Percentiles rank a stretch among this genome's conserved stretches.
Evolutionary conservation across 2,113 vertebrate genomes (phyloP).

Genomic region (Gallinago media): DNA sequence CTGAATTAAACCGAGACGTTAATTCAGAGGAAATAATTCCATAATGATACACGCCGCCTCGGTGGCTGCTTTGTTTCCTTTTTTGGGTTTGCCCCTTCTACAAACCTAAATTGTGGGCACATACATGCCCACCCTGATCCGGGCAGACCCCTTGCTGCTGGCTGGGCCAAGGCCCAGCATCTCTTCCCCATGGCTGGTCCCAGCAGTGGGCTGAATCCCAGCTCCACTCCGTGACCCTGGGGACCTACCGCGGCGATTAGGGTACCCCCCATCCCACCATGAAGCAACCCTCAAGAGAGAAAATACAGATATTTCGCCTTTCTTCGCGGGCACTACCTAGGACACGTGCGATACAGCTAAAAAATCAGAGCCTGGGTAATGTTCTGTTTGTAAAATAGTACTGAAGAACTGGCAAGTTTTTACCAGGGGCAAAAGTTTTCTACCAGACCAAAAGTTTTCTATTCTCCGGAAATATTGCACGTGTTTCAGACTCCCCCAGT

Average conservation of each 20-base stretch:
- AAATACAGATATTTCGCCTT: background rate
- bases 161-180: background rate
- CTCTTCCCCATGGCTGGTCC: rapidly evolving
- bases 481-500: background rate
- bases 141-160: background rate
- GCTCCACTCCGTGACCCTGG: rapidly evolving
- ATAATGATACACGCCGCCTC: background rate
- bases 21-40: background rate
- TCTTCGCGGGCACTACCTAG: background rate
- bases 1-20: background rate
- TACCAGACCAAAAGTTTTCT: background rate
- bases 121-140: background rate
- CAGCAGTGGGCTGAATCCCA: rapidly evolving
- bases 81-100: background rate
- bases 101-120: rapidly evolving
- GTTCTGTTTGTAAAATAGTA: background rate
- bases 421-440: background rate
- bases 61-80: background rate
- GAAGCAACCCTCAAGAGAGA: background rate
- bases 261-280: rapidly evolving
- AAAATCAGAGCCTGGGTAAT: background rate
- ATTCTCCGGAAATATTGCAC: background rate
- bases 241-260: rapidly evolving
- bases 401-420: background rate
- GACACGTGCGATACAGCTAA: background rate